Percentiles rank a stretch among this genome's conserved stretches.
Evolutionary conservation across 2,888 invertebrate species (phyloP).

Genomic region (Rhopalosiphum nymphaeae): DNA sequence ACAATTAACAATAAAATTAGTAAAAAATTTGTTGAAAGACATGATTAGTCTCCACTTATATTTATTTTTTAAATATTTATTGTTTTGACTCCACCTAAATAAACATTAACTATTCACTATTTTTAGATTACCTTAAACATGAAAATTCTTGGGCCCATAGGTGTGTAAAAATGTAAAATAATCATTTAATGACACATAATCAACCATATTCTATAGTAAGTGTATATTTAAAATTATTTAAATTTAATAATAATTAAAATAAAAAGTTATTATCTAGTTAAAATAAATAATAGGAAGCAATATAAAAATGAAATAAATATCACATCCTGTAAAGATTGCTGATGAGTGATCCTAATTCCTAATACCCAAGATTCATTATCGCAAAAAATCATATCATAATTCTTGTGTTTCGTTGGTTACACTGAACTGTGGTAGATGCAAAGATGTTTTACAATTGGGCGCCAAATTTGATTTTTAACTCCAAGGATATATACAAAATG

Average conservation of each 20-base stretch:
- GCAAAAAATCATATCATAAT: conserved; percentile 54
- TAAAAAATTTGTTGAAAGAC: not conserved
- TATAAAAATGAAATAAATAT: conserved; percentile 55
- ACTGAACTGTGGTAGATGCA: conserved; percentile 38
- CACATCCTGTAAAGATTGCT: conserved; percentile 39
- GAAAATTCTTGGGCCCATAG: conserved; percentile 35
- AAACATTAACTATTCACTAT: conserved; percentile 54
- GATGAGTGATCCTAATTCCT: conserved; percentile 8
- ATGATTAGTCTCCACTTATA: conserved; percentile 7
- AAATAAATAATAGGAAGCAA: conserved; percentile 38
- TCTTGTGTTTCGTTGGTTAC: conserved; percentile 36
- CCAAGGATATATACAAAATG: not conserved
- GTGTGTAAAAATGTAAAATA: conserved; percentile 43
- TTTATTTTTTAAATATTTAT: conserved; percentile 16
- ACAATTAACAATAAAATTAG: conserved; percentile 26
- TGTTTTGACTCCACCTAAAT: conserved; percentile 59
- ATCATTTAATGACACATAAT: conserved; percentile 20
- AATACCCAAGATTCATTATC: conserved; percentile 54
- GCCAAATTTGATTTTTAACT: conserved; percentile 4
- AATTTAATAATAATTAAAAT: conserved; percentile 13
- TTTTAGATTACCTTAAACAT: conserved; percentile 63
- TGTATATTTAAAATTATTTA: conserved; percentile 3
- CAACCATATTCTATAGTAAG: not conserved
- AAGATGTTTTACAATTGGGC: conserved; percentile 26
- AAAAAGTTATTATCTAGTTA: conserved; percentile 30